These are phyloP conservation scores for Schlechtendalia chinensis DNA, from an alignment of 1,140 invertebrate genomes.

Conservation along the genomic window DNA sequence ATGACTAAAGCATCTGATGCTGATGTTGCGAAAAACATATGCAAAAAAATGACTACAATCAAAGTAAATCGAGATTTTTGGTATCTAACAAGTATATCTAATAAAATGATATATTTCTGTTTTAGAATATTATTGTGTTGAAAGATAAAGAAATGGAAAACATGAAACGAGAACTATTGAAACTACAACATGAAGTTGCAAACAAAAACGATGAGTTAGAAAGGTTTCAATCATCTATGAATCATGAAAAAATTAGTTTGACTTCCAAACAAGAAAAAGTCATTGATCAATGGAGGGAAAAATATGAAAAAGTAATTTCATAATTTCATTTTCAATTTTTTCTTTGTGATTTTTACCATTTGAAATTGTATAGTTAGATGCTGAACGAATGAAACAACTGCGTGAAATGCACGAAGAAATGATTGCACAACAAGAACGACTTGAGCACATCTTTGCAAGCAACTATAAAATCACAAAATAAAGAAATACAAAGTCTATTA, in stretches of 20 bases:
- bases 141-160: conserved; percentile 39
- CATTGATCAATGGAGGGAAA: conserved; percentile 32
- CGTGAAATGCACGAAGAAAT: conserved; percentile 45
- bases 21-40: conserved; percentile 41
- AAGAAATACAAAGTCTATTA: conserved; percentile 43
- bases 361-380: conserved; percentile 17
- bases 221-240: conserved; percentile 26
- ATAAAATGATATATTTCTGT: background rate
- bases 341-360: background rate
- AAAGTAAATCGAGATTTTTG: conserved; percentile 32
- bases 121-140: conserved; percentile 23
- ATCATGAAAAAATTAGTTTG: conserved; percentile 27
- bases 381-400: conserved; percentile 42
- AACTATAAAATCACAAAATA: conserved; percentile 45
- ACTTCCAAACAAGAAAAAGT: conserved; percentile 32
- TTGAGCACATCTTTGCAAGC: conserved; percentile 24
- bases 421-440: conserved; percentile 38
- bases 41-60: conserved; percentile 28
- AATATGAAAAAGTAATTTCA: conserved; percentile 47
- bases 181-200: conserved; percentile 16
- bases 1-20: conserved; percentile 44
- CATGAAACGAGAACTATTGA: conserved; percentile 33
- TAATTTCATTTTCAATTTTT: background rate
- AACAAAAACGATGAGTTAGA: conserved; percentile 22
- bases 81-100: background rate